Evolutionary conservation across 1,140 invertebrate species (phyloP), one percentile per base, ranked within the genome.

Genomic region (Papilio dardanus): DNA sequence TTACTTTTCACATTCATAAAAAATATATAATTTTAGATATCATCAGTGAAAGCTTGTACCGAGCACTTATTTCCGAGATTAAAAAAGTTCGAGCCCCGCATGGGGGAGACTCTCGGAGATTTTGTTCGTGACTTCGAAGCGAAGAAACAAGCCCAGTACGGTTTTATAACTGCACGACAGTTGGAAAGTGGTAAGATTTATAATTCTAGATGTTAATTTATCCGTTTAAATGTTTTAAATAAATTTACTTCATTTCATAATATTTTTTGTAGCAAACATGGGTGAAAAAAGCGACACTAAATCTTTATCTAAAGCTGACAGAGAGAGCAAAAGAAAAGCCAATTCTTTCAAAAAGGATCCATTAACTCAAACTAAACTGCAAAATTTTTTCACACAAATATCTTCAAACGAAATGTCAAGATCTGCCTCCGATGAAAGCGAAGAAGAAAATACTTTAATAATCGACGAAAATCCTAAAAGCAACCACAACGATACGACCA

Each of bases 331-430:
- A 87, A 78, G 92, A 77, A 93, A 91, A 84, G 88, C 85, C 12
- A 91, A 89, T 76, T 91, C 88, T 33, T 93, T 92, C 77, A 92
- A 88, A 85, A 87, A 81, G 76, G 92, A 93, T 76, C 80, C 86
- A 16, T 69, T 92, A 37, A 88, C 83, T 21, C 92, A 93, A 81
- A 93, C 90, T n/a, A 92, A 88, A 76, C 73, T 92, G 4, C 79
- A 89, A 76, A 84, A 31, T 37, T 93, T 91, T 81, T 91, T 92
- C 77, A 84, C 78, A 50, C 14, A 80, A 33, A 86, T 86, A 77
- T 66, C 84, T 74, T 82, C 86, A 31, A 74, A 83, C 33, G 79
- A 83, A 31, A 83, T 82, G 79, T 74, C 82, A 30, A 67, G 66
- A 35, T 71, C 74, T 19, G 76, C 71, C 37, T 71, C 84, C 30